phyloP scores from a whole-genome alignment of 2,113 vertebrate genomes.

The Chloropsis cyanopogon region DNA sequence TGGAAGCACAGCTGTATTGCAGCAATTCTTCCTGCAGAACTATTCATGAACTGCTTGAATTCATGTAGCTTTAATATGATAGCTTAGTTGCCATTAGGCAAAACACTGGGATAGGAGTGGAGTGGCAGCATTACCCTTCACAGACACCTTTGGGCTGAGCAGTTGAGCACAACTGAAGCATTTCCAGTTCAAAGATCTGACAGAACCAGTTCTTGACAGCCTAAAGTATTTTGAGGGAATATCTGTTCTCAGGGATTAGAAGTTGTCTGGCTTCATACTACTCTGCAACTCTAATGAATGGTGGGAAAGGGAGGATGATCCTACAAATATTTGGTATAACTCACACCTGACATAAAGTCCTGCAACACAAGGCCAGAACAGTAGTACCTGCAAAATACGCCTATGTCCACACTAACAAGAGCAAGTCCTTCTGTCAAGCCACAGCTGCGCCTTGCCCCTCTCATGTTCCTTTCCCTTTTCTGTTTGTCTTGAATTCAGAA shows the following conservation, averaged over 20 bases:
- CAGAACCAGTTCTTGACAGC: background rate
- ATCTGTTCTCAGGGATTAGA: background rate
- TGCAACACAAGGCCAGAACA: background rate
- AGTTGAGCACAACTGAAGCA: background rate
- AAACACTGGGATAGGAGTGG: background rate
- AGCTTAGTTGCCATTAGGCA: conserved; percentile 4
- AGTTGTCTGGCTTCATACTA: background rate
- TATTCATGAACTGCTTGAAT: background rate
- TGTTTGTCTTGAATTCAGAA: background rate
- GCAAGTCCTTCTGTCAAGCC: background rate
- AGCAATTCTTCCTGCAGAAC: background rate
- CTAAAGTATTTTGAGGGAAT: background rate
- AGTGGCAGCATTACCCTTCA: background rate
- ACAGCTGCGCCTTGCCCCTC: background rate
- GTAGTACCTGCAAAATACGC: background rate
- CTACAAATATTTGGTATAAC: background rate
- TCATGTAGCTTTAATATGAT: background rate
- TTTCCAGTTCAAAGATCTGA: background rate
- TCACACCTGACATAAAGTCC: background rate
- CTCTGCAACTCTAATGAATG: background rate
- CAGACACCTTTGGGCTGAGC: background rate
- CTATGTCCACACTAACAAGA: background rate
- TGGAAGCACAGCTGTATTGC: background rate
- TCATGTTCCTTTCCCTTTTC: background rate
- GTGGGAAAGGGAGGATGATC: background rate